Evolutionary conservation across 1,140 invertebrate species (phyloP).

Genomic region (Drosophila punjabiensis): DNA sequence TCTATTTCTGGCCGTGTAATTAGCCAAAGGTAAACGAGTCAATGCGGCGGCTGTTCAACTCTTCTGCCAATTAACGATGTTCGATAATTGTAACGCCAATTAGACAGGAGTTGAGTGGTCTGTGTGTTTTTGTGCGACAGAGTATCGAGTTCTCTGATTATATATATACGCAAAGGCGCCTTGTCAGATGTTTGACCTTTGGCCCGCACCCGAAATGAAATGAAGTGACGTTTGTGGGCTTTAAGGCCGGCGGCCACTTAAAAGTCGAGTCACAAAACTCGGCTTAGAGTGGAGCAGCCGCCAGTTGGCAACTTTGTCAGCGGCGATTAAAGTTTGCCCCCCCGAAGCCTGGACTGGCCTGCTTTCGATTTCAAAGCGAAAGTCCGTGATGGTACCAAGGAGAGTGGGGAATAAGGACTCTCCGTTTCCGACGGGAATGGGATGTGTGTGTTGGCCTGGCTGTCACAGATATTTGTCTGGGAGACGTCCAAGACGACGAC

Average conservation of each 20-base stretch:
- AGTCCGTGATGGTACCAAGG: conserved; percentile 1
- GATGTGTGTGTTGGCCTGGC: conserved; percentile 2
- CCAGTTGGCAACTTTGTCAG: conserved; percentile 40
- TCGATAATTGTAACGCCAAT: conserved; percentile 48
- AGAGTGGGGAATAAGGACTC: not conserved
- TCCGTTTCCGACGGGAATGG: not conserved
- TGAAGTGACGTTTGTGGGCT: conserved; percentile 22
- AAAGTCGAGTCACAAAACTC: conserved; percentile 42
- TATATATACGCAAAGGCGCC: not conserved
- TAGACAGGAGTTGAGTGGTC: conserved; percentile 17
- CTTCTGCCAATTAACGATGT: conserved; percentile 22
- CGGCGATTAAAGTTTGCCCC: conserved; percentile 29
- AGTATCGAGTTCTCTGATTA: conserved; percentile 11
- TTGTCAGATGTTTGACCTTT: conserved; percentile 58
- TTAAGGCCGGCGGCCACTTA: conserved; percentile 33
- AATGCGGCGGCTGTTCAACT: conserved; percentile 25
- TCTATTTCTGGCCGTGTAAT: conserved; percentile 14
- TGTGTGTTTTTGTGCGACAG: not conserved
- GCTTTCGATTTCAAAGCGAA: conserved; percentile 46
- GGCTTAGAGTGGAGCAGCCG: conserved; percentile 17
- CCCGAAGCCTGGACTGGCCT: not conserved
- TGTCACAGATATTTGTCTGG: conserved; percentile 42
- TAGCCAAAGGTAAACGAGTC: conserved; percentile 1
- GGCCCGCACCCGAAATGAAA: conserved; percentile 5
- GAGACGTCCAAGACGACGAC: conserved; percentile 17